phyloP scores from a whole-genome alignment of 2,113 vertebrate species.

The Cyanistes caeruleus region DNA sequence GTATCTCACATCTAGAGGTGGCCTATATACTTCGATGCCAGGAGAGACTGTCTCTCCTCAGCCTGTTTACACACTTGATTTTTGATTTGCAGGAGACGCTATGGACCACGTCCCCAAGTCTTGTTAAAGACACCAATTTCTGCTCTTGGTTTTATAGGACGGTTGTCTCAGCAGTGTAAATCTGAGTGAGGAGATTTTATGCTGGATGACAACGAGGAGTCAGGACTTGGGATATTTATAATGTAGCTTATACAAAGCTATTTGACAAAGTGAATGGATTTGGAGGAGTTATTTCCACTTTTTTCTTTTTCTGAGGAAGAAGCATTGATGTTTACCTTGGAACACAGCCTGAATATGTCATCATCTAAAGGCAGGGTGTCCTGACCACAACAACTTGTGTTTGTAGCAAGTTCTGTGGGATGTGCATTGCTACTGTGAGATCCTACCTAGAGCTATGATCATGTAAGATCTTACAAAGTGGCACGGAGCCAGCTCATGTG shows the following conservation, averaged over 20 bases:
- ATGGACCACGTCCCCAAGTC: neutral
- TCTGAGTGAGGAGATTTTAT: conserved; percentile 1
- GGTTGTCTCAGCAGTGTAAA: conserved; percentile 16
- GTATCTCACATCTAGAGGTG: neutral
- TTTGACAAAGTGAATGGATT: conserved; percentile 42
- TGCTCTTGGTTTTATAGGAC: neutral
- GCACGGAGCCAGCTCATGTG: neutral
- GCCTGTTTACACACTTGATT: neutral
- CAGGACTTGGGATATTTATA: conserved; percentile 16
- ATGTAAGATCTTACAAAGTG: neutral
- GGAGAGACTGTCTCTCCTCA: neutral
- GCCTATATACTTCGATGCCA: neutral
- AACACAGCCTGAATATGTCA: conserved; percentile 24
- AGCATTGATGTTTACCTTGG: conserved; percentile 9
- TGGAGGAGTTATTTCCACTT: conserved; percentile 14
- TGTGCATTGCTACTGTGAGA: neutral
- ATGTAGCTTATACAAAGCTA: neutral
- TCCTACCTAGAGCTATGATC: neutral
- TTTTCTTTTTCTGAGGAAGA: conserved; percentile 14
- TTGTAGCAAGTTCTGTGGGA: conserved; percentile 22
- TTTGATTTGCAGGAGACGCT: conserved; percentile 15
- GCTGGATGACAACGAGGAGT: neutral
- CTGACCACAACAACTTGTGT: conserved; percentile 2
- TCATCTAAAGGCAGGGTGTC: conserved; percentile 9
- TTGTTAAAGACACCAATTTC: neutral